Evolutionary conservation across 2,888 invertebrate species (phyloP), one percentile per base, ranked within the genome.

Genomic region (Formica aserva): DNA sequence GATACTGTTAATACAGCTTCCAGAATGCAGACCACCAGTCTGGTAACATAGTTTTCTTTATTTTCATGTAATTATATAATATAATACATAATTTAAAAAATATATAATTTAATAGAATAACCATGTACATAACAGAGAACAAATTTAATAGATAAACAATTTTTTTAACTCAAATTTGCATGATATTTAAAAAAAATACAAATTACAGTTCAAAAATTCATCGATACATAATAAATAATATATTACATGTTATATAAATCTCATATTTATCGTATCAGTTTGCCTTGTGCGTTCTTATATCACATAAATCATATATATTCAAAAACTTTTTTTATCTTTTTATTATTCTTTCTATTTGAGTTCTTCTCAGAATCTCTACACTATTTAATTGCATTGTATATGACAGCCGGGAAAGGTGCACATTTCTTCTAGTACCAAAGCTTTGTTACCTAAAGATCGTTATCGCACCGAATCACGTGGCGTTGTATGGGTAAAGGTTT

Each of bases 1-100:
- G 98, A 98, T 94, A 98, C 98, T 0, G 98, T 98, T 26, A 98
- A 98, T 93, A 98, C 98, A 0, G 98, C 98, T 1, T 98, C 98
- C 3, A 96, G 98, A 83, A 98, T 98, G 98, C 98, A 98, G 93
- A 96, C 97, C 0, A 96, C 96, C 32, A 96, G 96, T 89, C 92
- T 95, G 94, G 97, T 96, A 93, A 94, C 93, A 62, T 48, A 11
- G 22, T 77, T 87, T 57, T 48, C 8, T 69, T 9, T 22, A 1
- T 55, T 71, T 63, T 62, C 2, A 57, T 18, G n/a, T 55, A 55
- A 66, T 8, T 57, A 11, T 26, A 60, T 11, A n/a, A 52, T n/a
- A 18, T 48, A 48, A 48, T 48, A 45, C 29, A 15, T 32, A 48
- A 26, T 18, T 13, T 1, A 48, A 3, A 57, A 11, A 15, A 60